phyloP scores from a whole-genome alignment of 2,797 vertebrate species.

The Clarias laeviceps region DNA sequence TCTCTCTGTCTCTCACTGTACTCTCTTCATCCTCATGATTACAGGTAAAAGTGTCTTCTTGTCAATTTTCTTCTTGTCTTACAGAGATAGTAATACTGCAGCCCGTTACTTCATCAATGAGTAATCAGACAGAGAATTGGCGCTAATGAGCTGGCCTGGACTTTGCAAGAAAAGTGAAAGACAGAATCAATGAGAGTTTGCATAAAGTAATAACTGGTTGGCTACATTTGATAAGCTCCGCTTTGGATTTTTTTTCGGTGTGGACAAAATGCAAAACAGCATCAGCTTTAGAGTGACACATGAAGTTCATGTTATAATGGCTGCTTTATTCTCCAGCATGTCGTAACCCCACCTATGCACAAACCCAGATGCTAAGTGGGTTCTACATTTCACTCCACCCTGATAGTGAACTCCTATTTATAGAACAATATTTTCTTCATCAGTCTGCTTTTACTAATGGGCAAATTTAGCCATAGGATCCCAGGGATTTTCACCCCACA shows the following conservation, averaged over 20 bases:
- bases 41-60: neutral
- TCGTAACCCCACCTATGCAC: neutral
- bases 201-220: conserved; percentile 21
- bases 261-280: conserved; percentile 27
- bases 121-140: conserved; percentile 52
- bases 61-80: conserved; percentile 20
- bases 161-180: conserved; percentile 8
- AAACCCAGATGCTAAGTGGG: neutral
- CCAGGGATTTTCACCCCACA: neutral
- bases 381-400: conserved; percentile 4
- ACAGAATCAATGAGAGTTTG: conserved; percentile 3
- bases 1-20: neutral
- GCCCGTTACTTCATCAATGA: conserved; percentile 35
- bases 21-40: conserved; percentile 5
- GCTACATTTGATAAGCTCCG: conserved; percentile 27
- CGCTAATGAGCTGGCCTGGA: conserved; percentile 47
- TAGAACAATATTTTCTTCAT: conserved; percentile 11
- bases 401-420: conserved; percentile 7
- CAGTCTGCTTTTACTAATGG: neutral
- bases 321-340: conserved; percentile 9
- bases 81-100: conserved; percentile 26
- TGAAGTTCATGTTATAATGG: neutral
- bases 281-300: neutral
- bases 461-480: neutral
- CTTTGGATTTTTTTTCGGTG: neutral